These are phyloP conservation scores for Chiloscyllium plagiosum DNA, from an alignment of 2,113 vertebrate genomes.

Conservation along the genomic window DNA sequence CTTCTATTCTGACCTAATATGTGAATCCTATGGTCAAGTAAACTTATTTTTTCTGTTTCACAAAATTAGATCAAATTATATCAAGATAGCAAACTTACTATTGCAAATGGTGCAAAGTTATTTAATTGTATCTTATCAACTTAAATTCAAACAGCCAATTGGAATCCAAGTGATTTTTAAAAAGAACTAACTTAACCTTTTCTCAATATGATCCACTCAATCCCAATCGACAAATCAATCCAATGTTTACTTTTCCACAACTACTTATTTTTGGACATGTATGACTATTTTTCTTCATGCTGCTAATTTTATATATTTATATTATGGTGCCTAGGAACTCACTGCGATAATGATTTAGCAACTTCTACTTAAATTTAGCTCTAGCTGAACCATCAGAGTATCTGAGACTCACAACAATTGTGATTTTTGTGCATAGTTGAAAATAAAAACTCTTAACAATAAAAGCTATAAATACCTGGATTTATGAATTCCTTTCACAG, in stretches of 20 bases:
- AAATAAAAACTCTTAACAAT: not conserved
- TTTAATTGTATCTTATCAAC: not conserved
- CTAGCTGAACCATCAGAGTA: not conserved
- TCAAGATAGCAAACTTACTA: not conserved
- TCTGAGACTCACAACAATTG: not conserved
- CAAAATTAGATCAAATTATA: not conserved
- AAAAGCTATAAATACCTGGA: not conserved
- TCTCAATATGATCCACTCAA: constrained; percentile 61
- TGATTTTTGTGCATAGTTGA: not conserved
- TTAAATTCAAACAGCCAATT: not conserved
- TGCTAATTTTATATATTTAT: constrained; percentile 71
- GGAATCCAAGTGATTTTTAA: not conserved
- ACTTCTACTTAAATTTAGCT: constrained; percentile 49
- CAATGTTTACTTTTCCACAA: constrained; percentile 79
- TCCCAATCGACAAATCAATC: constrained; percentile 94
- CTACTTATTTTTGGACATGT: constrained; percentile 63
- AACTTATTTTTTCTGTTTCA: not conserved
- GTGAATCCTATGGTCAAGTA: not conserved
- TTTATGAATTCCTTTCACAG: not conserved
- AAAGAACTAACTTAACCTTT: constrained; percentile 45
- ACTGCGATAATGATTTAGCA: constrained; percentile 75
- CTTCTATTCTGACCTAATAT: not conserved
- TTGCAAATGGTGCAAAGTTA: not conserved
- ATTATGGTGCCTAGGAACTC: constrained; percentile 63
- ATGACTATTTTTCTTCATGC: constrained; percentile 50